Percentiles rank a stretch among this genome's conserved stretches.
Conservation (phyloP, 2,797 vertebrate genomes). For the Sebastes nivosus region DNA sequence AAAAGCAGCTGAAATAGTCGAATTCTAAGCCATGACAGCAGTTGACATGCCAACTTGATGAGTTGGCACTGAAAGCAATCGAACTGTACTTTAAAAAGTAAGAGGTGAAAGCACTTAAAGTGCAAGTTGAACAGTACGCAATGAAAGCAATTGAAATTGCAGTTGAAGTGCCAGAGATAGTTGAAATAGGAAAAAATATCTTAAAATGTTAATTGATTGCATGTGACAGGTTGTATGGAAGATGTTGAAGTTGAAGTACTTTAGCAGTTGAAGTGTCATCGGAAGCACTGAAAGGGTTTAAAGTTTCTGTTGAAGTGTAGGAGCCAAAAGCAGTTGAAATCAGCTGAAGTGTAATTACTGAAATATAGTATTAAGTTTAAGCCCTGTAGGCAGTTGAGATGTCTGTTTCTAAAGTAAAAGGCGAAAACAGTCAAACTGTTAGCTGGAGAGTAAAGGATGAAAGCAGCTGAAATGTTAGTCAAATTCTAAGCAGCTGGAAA, state of each 20-base stretch:
- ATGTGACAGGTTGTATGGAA: neutral
- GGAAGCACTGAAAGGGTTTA: neutral
- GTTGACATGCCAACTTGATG: neutral
- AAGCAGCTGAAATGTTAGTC: neutral
- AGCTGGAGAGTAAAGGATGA: neutral
- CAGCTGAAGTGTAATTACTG: neutral
- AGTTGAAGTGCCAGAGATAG: neutral
- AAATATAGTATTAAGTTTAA: neutral
- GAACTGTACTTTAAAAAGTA: neutral
- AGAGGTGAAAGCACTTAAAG: no score
- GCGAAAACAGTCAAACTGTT: neutral
- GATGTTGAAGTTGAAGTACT: neutral
- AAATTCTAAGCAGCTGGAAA: neutral
- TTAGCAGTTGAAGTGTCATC: neutral
- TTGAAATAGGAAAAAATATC: no score
- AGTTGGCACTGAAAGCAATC: neutral
- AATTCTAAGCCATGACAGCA: fast-evolving
- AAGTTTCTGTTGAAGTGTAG: neutral
- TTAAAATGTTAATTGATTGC: neutral
- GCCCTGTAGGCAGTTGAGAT: no score
- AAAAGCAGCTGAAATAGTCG: no score
- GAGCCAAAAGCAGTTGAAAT: neutral
- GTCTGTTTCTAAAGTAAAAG: no score
- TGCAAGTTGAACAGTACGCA: no score
- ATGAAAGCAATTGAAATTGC: no score